phyloP scores from a whole-genome alignment of 2,797 vertebrate genomes.

The Enteromius treurensis region DNA sequence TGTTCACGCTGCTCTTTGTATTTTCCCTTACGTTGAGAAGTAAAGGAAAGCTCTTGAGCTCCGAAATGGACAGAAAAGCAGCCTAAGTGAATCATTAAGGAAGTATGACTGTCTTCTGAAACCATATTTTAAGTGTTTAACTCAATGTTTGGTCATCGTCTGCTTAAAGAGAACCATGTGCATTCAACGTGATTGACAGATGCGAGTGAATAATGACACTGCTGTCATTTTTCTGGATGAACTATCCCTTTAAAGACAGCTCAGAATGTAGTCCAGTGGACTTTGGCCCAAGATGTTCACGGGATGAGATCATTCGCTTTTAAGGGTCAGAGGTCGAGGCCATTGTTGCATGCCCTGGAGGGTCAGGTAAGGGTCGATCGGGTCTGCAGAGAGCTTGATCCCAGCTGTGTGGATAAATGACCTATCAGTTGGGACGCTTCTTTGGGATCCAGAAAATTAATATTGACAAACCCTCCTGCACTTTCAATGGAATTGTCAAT shows the following conservation, averaged over 20 bases:
- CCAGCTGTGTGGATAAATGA: conserved; percentile 79
- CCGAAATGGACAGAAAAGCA: not conserved
- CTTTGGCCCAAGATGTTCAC: conserved; percentile 51
- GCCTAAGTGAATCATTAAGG: not conserved
- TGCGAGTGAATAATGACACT: conserved; percentile 6
- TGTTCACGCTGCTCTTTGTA: not conserved
- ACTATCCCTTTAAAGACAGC: conserved; percentile 1
- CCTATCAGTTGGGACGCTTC: conserved; percentile 77
- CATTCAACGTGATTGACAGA: not conserved
- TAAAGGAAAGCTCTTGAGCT: not conserved
- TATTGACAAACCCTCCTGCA: conserved; percentile 83
- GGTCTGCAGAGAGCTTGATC: conserved; percentile 72
- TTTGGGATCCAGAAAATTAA: conserved; percentile 85
- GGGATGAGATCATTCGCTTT: conserved; percentile 60
- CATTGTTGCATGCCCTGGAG: conserved; percentile 70
- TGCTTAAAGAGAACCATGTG: not conserved
- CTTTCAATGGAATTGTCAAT: conserved; percentile 85
- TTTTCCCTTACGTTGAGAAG: not conserved
- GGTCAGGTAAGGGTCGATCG: conserved; percentile 74
- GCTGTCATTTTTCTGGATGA: not conserved
- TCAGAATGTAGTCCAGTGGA: conserved; percentile 25
- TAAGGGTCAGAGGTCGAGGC: conserved; percentile 72
- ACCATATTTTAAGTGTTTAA: not conserved
- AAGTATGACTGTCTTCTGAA: not conserved
- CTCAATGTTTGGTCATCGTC: not conserved